A percentile compares a stretch with the other conserved stretches of the same genome.
phyloP scores from a whole-genome alignment of 1,140 invertebrate genomes.

The Centruroides vittatus region DNA sequence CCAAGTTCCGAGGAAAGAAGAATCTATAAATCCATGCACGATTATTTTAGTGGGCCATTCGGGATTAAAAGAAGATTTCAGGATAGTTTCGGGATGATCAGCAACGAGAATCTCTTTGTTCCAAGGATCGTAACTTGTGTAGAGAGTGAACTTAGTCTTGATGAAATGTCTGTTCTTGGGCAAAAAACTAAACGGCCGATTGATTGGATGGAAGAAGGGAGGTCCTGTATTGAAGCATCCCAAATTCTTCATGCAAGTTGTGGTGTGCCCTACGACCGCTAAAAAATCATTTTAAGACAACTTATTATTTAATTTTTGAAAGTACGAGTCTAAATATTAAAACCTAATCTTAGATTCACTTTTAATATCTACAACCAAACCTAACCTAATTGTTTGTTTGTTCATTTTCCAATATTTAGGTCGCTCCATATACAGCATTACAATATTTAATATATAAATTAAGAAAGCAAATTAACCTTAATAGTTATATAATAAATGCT shows the following conservation, averaged over 20 bases:
- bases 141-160: constrained; percentile 34
- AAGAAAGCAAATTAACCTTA: too few relatives aligned
- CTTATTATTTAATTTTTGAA: too few relatives aligned
- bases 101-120: neutral
- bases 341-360: too few relatives aligned
- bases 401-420: too few relatives aligned
- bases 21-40: constrained; percentile 48
- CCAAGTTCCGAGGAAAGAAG: constrained; percentile 4
- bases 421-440: too few relatives aligned
- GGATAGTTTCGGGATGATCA: constrained; percentile 26
- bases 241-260: constrained; percentile 22
- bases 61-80: constrained; percentile 21
- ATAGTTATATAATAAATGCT: too few relatives aligned
- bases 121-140: constrained; percentile 33
- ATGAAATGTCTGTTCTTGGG: constrained; percentile 46
- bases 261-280: neutral
- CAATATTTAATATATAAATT: too few relatives aligned
- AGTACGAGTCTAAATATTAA: too few relatives aligned
- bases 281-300: too few relatives aligned
- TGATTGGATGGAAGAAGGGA: constrained; percentile 51
- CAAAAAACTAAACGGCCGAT: constrained; percentile 58
- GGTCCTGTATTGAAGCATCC: constrained; percentile 67
- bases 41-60: constrained; percentile 54
- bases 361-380: too few relatives aligned
- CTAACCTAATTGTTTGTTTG: too few relatives aligned